Percentiles rank a stretch among this genome's conserved stretches.
phyloP scores from a whole-genome alignment of 2,113 vertebrate species.

The Podarcis raffonei region DNA sequence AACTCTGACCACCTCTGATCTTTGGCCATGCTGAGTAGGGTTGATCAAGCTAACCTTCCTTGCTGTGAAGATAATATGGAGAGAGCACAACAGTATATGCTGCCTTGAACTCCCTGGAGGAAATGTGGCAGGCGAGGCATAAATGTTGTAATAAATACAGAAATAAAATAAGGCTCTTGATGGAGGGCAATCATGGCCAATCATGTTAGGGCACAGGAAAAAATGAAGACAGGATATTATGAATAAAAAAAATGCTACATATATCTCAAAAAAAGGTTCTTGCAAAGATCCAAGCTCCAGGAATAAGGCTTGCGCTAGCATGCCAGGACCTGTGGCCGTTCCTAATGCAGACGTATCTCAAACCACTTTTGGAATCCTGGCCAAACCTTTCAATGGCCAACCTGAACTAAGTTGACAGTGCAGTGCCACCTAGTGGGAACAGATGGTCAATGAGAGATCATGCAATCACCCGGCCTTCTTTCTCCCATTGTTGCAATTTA shows the following conservation, averaged over 20 bases:
- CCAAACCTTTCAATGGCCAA: neutral
- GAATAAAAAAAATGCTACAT: neutral
- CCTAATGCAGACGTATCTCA: neutral
- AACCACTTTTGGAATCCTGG: neutral
- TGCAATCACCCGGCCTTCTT: neutral
- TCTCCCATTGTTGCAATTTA: too few species aligned
- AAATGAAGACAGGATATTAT: neutral
- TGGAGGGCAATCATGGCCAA: too few species aligned
- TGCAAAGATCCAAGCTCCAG: neutral
- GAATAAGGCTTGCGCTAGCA: neutral
- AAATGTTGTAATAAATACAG: too few species aligned
- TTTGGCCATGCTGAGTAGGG: too few species aligned
- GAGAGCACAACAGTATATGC: too few species aligned
- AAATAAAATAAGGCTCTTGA: too few species aligned
- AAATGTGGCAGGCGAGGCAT: too few species aligned
- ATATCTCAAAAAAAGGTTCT: neutral
- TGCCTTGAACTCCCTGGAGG: too few species aligned
- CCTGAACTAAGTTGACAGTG: slow-evolving; percentile 55
- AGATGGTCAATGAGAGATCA: slow-evolving; percentile 25
- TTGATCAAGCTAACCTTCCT: too few species aligned
- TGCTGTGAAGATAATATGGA: too few species aligned
- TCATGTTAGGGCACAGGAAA: neutral
- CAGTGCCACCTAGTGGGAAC: slow-evolving; percentile 81
- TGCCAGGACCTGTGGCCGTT: neutral
- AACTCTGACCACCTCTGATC: too few species aligned